Evolutionary conservation across 1,140 invertebrate species (phyloP).

Genomic region (Lasaia peninsularis): DNA sequence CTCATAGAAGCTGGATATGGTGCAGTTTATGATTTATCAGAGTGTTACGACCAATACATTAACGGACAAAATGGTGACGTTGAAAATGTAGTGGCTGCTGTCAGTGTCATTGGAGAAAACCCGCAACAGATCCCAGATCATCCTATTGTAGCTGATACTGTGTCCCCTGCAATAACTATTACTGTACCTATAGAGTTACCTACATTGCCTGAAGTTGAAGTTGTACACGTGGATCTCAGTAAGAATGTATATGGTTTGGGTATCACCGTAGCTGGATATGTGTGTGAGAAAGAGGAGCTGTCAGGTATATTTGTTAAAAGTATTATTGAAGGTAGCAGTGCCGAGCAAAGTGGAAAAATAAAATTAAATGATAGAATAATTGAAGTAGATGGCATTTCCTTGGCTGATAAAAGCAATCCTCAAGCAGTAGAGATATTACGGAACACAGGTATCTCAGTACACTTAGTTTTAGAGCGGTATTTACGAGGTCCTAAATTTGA

Average conservation of each 20-base stretch:
- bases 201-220: slow-evolving; percentile 76
- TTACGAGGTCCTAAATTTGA: slow-evolving; percentile 92
- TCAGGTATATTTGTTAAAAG: slow-evolving; percentile 98
- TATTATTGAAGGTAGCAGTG: slow-evolving; percentile 94
- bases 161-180: slow-evolving; percentile 66
- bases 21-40: slow-evolving; percentile 67
- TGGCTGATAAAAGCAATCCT: slow-evolving; percentile 92
- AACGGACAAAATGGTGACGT: slow-evolving; percentile 62
- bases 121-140: slow-evolving; percentile 68
- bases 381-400: slow-evolving; percentile 88
- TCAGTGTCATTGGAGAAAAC: slow-evolving; percentile 68
- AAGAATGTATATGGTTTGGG: slow-evolving; percentile 84
- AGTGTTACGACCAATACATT: slow-evolving; percentile 67
- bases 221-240: slow-evolving; percentile 79
- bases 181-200: slow-evolving; percentile 65
- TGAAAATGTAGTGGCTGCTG: slow-evolving; percentile 59
- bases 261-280: slow-evolving; percentile 83
- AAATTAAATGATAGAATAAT: slow-evolving; percentile 95
- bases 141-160: slow-evolving; percentile 59
- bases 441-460: slow-evolving; percentile 89
- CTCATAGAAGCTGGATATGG: slow-evolving; percentile 84
- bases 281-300: slow-evolving; percentile 89
- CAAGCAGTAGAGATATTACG: slow-evolving; percentile 91
- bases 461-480: slow-evolving; percentile 90
- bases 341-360: slow-evolving; percentile 91